Conservation (phyloP, 2,797 vertebrate species). For the Acanthurus tractus region DNA sequence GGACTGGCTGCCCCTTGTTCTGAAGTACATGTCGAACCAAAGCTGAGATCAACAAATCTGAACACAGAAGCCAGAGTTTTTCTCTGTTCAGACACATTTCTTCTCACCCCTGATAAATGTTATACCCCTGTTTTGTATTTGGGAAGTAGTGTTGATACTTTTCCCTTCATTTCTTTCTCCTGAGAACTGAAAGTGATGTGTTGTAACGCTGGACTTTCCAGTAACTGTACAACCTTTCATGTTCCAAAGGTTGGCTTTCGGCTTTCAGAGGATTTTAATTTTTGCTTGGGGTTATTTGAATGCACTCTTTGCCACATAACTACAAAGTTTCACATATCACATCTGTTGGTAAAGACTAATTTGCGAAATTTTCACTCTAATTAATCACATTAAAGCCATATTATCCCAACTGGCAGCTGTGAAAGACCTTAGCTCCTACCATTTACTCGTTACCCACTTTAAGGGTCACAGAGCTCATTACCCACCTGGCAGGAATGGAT, state of each 20-base stretch:
- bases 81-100: slow-evolving; percentile 4
- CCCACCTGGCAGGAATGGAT: slow-evolving; percentile 16
- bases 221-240: slow-evolving; percentile 4
- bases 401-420: slow-evolving; percentile 11
- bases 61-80: slow-evolving; percentile 17
- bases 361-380: neutral
- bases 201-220: slow-evolving; percentile 31
- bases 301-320: neutral
- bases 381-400: slow-evolving; percentile 20
- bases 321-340: neutral
- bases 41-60: slow-evolving; percentile 48
- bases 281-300: neutral
- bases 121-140: slow-evolving; percentile 25
- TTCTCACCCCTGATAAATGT: slow-evolving; percentile 20
- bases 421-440: neutral
- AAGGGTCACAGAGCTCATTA: slow-evolving; percentile 15
- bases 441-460: neutral
- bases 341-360: neutral
- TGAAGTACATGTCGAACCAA: slow-evolving; percentile 33
- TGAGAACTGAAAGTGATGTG: slow-evolving; percentile 21
- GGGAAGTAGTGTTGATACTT: neutral
- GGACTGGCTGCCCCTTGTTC: slow-evolving; percentile 74
- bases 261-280: neutral
- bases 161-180: slow-evolving; percentile 18
- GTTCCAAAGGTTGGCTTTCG: neutral